Conservation (phyloP, 2,888 invertebrate genomes). For the Eupithecia subumbrata region DNA sequence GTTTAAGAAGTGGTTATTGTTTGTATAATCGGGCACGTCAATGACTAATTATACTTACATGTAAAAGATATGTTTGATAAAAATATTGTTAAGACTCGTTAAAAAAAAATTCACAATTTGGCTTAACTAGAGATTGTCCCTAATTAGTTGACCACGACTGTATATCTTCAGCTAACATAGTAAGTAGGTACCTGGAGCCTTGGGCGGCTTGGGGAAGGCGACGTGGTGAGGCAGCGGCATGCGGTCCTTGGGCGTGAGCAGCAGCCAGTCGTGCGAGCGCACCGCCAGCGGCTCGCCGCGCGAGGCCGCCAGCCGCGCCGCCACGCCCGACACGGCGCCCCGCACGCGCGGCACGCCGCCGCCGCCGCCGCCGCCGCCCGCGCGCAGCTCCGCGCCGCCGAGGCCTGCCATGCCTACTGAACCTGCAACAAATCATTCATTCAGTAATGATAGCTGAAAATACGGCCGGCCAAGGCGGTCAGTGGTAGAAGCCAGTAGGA, state of each 20-base stretch:
- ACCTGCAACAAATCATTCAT: conserved; percentile 61
- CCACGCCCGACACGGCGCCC: conserved; percentile 72
- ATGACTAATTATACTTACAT: too few relatives aligned
- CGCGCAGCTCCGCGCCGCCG: conserved; percentile 77
- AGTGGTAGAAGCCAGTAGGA: too few relatives aligned
- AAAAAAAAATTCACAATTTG: too few relatives aligned
- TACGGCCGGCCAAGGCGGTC: too few relatives aligned
- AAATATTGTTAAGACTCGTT: too few relatives aligned
- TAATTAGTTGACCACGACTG: too few relatives aligned
- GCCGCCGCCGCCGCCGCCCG: conserved; percentile 55
- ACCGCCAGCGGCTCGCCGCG: conserved; percentile 69
- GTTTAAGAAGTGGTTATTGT: too few relatives aligned
- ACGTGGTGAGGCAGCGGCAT: conserved; percentile 92
- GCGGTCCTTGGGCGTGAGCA: conserved; percentile 88
- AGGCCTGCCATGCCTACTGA: conserved; percentile 82
- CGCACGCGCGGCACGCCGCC: conserved; percentile 60
- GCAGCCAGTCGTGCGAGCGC: conserved; percentile 87
- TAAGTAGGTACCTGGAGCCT: conserved; percentile 87
- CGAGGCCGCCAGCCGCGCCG: conserved; percentile 70
- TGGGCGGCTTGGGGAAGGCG: conserved; percentile 95
- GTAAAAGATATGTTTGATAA: too few relatives aligned
- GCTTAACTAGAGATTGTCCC: too few relatives aligned
- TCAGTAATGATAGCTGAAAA: not conserved
- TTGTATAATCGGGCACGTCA: too few relatives aligned
- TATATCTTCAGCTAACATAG: too few relatives aligned